Conservation (phyloP, 2,888 invertebrate species). For the Leucophenga montana region DNA sequence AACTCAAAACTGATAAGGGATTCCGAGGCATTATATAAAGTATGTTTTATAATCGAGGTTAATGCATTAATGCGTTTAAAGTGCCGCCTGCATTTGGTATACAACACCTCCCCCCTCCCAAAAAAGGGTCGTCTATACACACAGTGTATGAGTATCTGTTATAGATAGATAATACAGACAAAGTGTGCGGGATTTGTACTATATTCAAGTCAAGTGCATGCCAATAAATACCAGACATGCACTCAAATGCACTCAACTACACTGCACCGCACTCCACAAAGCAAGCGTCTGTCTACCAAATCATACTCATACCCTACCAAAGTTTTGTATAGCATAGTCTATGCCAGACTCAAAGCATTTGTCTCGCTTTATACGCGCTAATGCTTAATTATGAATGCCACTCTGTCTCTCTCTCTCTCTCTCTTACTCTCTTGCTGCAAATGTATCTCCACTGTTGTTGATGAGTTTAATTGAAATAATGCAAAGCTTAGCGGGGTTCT, state of each 20-base stretch:
- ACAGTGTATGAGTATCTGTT: background rate
- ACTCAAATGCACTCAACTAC: slow-evolving; percentile 25
- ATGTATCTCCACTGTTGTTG: slow-evolving; percentile 34
- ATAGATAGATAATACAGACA: slow-evolving; percentile 4
- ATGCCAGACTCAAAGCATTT: slow-evolving; percentile 6
- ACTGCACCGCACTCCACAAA: background rate
- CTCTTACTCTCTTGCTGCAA: too few relatives aligned
- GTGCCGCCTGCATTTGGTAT: slow-evolving; percentile 57
- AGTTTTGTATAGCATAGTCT: too few relatives aligned
- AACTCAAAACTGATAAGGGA: slow-evolving; percentile 9
- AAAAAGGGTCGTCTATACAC: background rate
- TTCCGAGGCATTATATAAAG: background rate
- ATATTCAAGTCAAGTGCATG: slow-evolving; percentile 55
- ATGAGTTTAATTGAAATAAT: slow-evolving; percentile 67
- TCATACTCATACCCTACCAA: too few relatives aligned
- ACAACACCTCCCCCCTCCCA: slow-evolving; percentile 9
- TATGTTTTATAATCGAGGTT: slow-evolving; percentile 34
- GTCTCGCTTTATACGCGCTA: slow-evolving; percentile 27
- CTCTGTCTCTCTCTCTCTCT: slow-evolving; percentile 35
- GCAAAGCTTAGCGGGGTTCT: slow-evolving; percentile 47
- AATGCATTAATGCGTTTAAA: slow-evolving; percentile 54
- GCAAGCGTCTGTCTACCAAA: too few relatives aligned
- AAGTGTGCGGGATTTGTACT: background rate
- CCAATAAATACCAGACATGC: slow-evolving; percentile 24
- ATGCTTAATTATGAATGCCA: slow-evolving; percentile 56